These are phyloP conservation scores for Siniperca chuatsi DNA, from an alignment of 2,113 vertebrate genomes.

Conservation along the genomic window DNA sequence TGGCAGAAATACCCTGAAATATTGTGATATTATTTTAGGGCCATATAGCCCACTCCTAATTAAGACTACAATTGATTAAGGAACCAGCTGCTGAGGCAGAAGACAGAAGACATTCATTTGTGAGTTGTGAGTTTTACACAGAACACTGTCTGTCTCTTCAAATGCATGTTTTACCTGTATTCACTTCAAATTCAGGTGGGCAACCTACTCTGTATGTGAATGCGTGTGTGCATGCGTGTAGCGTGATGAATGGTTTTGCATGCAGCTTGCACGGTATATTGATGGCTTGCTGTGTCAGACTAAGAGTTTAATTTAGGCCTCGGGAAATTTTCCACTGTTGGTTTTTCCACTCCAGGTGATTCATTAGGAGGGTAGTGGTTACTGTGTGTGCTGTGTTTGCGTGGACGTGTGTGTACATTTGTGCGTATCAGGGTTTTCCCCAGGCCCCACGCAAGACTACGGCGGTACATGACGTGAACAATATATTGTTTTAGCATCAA, in stretches of 20 bases:
- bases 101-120: too few relatives aligned
- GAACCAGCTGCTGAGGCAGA: not conserved
- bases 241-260: slow-evolving; percentile 67
- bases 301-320: slow-evolving; percentile 77
- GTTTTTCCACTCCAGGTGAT: slow-evolving; percentile 88
- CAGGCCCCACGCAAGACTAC: slow-evolving; percentile 3
- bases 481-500: slow-evolving; percentile 26
- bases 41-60: too few relatives aligned
- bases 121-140: not conserved
- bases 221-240: not conserved
- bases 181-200: not conserved
- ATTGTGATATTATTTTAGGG: not conserved
- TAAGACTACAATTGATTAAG: not conserved
- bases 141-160: not conserved
- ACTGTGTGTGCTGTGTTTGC: slow-evolving; percentile 63
- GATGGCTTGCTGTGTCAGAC: slow-evolving; percentile 71
- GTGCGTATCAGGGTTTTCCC: slow-evolving; percentile 48
- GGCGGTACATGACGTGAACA: not conserved
- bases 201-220: not conserved
- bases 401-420: slow-evolving; percentile 39
- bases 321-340: slow-evolving; percentile 86
- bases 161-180: not conserved
- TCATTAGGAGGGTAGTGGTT: slow-evolving; percentile 79
- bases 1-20: too few relatives aligned
- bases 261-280: slow-evolving; percentile 65